Evolutionary conservation across 2,113 vertebrate genomes (phyloP).

Genomic region (Pogonocichla stellata): DNA sequence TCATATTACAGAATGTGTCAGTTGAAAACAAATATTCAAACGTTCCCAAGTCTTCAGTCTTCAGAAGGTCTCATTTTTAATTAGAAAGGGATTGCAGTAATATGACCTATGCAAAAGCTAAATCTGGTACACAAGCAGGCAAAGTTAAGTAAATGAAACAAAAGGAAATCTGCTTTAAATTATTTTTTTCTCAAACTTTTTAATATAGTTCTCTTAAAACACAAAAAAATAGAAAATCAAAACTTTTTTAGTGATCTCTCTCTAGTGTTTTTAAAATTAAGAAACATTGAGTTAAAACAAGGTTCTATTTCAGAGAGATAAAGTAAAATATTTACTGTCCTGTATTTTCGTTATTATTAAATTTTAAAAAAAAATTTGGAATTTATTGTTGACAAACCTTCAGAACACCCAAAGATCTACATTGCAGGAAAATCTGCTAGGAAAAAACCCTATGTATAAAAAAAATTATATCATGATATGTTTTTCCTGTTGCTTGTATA

Average conservation of each 20-base stretch:
- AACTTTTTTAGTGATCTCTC: neutral
- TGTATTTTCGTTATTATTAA: neutral
- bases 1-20: constrained; percentile 28
- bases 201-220: constrained; percentile 18
- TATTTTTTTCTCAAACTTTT: neutral
- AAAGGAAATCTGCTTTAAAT: constrained; percentile 63
- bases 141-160: constrained; percentile 59
- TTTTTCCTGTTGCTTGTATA: neutral
- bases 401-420: neutral
- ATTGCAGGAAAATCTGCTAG: neutral
- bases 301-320: neutral
- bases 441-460: neutral
- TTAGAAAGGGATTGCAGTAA: constrained; percentile 77
- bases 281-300: neutral
- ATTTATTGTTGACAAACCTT: neutral
- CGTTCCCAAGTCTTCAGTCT: constrained; percentile 66
- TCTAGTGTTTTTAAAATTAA: neutral
- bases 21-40: constrained; percentile 59
- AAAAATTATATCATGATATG: neutral
- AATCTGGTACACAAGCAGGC: constrained; percentile 60
- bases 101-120: constrained; percentile 70
- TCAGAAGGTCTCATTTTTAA: constrained; percentile 77
- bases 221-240: neutral
- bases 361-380: neutral
- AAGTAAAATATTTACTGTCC: neutral